Evolutionary conservation across 2,113 vertebrate genomes (phyloP).

Genomic region (Phalacrocorax carbo): DNA sequence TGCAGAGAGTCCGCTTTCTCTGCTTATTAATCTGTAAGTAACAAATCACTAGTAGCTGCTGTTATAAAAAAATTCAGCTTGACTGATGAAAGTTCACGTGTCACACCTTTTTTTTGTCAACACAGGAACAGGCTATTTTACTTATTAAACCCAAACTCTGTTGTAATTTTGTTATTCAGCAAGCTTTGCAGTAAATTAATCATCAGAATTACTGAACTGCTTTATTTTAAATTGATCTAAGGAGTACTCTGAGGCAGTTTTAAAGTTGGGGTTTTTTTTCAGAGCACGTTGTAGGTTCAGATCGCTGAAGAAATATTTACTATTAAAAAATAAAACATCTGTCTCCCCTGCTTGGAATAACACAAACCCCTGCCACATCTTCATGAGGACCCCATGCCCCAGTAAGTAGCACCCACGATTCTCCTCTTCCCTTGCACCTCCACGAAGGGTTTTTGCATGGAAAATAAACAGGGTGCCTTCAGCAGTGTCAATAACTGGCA

Average conservation of each 20-base stretch:
- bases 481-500: background rate
- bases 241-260: background rate
- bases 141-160: background rate
- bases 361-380: background rate
- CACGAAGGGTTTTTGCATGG: background rate
- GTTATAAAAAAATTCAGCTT: background rate
- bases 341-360: background rate
- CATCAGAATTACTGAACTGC: background rate
- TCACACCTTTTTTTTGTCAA: background rate
- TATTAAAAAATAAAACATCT: background rate
- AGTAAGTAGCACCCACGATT: background rate
- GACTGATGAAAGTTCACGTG: background rate
- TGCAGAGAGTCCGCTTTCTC: background rate
- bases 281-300: background rate
- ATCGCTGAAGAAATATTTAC: background rate
- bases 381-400: background rate
- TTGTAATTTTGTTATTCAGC: background rate
- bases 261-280: background rate
- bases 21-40: background rate
- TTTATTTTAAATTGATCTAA: background rate
- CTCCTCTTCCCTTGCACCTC: background rate
- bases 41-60: background rate
- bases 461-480: background rate
- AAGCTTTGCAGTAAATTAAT: constrained; percentile 1
- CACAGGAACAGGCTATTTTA: background rate